These are phyloP conservation scores for Philaethria dido DNA, from an alignment of 2,888 invertebrate species.

Conservation along the genomic window DNA sequence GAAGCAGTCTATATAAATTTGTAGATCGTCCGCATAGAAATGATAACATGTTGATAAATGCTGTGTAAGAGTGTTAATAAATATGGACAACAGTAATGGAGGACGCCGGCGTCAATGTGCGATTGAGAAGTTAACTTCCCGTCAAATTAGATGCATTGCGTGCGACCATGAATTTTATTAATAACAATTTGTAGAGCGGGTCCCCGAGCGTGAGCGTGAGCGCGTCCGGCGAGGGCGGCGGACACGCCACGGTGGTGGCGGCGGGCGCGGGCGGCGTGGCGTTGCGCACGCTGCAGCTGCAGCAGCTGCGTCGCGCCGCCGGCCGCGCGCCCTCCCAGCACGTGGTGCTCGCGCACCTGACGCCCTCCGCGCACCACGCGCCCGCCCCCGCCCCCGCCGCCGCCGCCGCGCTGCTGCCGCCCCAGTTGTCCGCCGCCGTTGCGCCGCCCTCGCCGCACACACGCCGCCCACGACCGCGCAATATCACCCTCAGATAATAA, in stretches of 20 bases:
- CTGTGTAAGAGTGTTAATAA: no score
- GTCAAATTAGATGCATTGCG: no score
- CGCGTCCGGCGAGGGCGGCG: constrained; percentile 80
- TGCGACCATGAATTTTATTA: no score
- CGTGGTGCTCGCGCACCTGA: constrained; percentile 66
- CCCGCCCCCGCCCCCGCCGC: constrained; percentile 52
- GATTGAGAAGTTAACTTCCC: no score
- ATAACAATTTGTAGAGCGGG: constrained; percentile 14
- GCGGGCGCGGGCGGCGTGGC: constrained; percentile 45
- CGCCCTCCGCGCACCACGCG: constrained; percentile 52
- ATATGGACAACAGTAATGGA: no score
- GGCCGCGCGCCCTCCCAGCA: constrained; percentile 50
- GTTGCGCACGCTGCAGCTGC: constrained; percentile 82
- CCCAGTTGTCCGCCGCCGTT: constrained; percentile 54
- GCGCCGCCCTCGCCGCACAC: constrained; percentile 63
- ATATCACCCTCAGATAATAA: constrained; percentile 46
- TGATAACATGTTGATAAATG: no score
- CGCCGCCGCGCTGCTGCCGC: constrained; percentile 63
- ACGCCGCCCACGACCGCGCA: constrained; percentile 44
- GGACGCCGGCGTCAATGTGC: no score
- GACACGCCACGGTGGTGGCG: constrained; percentile 69
- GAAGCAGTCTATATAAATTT: no score
- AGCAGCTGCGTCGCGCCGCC: constrained; percentile 68
- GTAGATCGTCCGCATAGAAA: no score
- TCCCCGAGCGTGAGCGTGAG: constrained; percentile 71